These are phyloP conservation scores for Sebastes variabilis DNA, from an alignment of 2,797 vertebrate genomes.

Conservation along the genomic window DNA sequence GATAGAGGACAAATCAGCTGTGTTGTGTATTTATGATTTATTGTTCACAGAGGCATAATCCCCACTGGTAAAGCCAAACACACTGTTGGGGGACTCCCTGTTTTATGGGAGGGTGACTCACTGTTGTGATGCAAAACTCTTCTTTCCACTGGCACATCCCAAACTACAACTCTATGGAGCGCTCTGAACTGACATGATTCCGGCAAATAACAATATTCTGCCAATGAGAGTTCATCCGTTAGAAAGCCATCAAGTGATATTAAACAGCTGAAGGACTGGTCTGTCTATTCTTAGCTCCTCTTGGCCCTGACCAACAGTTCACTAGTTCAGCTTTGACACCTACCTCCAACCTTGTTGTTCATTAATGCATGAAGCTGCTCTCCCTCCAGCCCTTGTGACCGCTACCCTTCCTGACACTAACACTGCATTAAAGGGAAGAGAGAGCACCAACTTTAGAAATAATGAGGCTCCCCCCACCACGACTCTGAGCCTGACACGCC, in stretches of 20 bases:
- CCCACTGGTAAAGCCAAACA: constrained; percentile 18
- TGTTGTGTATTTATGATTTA: constrained; percentile 42
- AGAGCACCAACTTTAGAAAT: constrained; percentile 58
- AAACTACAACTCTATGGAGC: background rate
- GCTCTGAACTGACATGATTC: background rate
- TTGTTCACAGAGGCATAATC: constrained; percentile 37
- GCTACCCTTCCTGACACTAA: constrained; percentile 54
- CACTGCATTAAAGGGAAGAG: constrained; percentile 62
- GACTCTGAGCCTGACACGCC: constrained; percentile 33
- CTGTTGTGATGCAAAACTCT: background rate
- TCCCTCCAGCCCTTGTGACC: constrained; percentile 52
- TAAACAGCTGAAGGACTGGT: constrained; percentile 37
- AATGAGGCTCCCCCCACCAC: constrained; percentile 62
- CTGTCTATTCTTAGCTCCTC: constrained; percentile 63
- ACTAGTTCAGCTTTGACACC: constrained; percentile 65
- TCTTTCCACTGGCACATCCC: background rate
- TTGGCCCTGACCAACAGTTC: constrained; percentile 57
- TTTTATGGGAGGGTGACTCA: background rate
- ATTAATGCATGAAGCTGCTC: constrained; percentile 79
- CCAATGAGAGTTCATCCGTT: background rate
- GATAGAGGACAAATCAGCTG: constrained; percentile 49
- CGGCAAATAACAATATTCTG: background rate
- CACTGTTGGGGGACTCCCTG: constrained; percentile 5
- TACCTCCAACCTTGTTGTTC: constrained; percentile 75
- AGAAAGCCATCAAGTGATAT: constrained; percentile 18